phyloP scores from a whole-genome alignment of 2,113 vertebrate species.

The Smithornis capensis region DNA sequence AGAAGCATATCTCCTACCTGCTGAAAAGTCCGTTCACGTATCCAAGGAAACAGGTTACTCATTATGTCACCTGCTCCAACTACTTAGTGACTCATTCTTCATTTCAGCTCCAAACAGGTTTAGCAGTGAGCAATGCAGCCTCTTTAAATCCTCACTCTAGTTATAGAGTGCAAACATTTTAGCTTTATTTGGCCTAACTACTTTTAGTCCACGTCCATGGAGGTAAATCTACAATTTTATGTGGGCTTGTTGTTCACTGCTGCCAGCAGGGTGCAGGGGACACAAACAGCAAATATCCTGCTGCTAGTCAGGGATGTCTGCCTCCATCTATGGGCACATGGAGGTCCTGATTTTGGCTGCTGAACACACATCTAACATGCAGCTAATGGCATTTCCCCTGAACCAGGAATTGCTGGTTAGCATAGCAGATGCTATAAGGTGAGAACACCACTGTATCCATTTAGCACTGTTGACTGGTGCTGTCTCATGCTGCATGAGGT shows the following conservation, averaged over 20 bases:
- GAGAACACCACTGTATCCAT: background rate
- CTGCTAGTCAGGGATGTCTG: background rate
- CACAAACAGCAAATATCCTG: rapidly evolving
- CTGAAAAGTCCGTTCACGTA: slow-evolving; percentile 20
- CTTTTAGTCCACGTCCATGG: rapidly evolving
- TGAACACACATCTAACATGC: background rate
- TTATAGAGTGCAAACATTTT: background rate
- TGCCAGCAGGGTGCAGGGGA: background rate
- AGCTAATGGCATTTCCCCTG: background rate
- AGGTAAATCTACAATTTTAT: background rate
- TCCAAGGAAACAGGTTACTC: slow-evolving; percentile 57
- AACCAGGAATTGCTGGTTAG: background rate
- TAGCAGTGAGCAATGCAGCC: background rate
- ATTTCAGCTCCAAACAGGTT: slow-evolving; percentile 2
- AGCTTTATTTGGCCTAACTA: background rate
- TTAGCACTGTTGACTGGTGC: background rate
- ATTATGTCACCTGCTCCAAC: slow-evolving; percentile 30
- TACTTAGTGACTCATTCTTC: slow-evolving; percentile 44
- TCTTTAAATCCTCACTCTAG: background rate
- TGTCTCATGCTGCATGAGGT: background rate
- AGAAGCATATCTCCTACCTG: slow-evolving; percentile 32
- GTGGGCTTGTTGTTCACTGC: background rate
- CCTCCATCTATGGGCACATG: background rate
- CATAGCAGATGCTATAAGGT: background rate
- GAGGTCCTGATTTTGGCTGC: background rate